Evolutionary conservation across 2,888 invertebrate species (phyloP), one percentile per base, ranked within the genome.

Genomic region (Allolobophora icterica): DNA sequence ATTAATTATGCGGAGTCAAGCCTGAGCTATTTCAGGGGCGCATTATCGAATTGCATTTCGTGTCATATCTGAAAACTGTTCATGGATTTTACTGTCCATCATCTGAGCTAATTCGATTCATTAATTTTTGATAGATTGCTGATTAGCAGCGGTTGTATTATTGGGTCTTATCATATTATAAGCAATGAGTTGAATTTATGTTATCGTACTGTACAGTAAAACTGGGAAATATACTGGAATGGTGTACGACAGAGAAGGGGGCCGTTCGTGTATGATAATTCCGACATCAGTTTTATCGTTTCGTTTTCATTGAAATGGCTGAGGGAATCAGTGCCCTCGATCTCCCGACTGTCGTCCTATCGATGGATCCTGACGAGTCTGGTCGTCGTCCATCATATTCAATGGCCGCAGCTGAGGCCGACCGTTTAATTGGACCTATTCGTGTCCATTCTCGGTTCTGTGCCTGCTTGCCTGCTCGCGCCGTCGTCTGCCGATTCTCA

Each of bases 371-470:
- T 71, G 71, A 71, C n/a, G 21, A 17, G 52, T 19, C 52, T 52
- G 52, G 52, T 71, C 71, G 71, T 71, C 71, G 71, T 71, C n/a
- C 17, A n/a, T 71, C 71, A 71, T 71, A 71, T 30, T 71, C 71
- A 71, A 71, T 71, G 71, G 30, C 71, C 71, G n/a, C 11, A n/a
- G 71, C n/a, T 71, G 30, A 11, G 71, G 71, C 71, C 71, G n/a
- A n/a, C 30, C 71, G 71, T 71, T n/a, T 71, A 71, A 71, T 71
- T 71, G n/a, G 71, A 71, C 71, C 71, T n/a, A 71, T 71, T 71
- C 1, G 8, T n/a, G 71, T 13, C 71, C n/a, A 71, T 71, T 71
- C 71, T 71, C 71, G 71, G n/a, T 71, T 71, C n/a, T 8, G 6
- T n/a, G n/a, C 71, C n/a, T 71, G 71, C 71, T 8, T 52, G 24